A percentile compares a stretch with the other conserved stretches of the same genome.
These are phyloP conservation scores for Meleagris gallopavo DNA, from an alignment of 2,113 vertebrate genomes.

Conservation along the genomic window DNA sequence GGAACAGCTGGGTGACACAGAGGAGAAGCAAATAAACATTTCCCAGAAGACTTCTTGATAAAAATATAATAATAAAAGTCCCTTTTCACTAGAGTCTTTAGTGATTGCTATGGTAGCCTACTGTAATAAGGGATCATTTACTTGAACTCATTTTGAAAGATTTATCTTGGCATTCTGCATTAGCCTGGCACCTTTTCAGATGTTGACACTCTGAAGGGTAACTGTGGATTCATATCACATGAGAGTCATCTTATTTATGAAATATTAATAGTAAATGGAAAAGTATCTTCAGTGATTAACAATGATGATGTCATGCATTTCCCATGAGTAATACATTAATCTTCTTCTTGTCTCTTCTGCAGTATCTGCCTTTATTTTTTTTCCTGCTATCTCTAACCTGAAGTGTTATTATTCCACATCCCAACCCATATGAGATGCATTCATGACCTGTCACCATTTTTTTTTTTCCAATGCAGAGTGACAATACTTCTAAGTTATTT, in stretches of 20 bases:
- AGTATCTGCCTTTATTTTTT: background rate
- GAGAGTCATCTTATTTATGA: background rate
- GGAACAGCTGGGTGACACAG: constrained; percentile 78
- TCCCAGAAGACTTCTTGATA: constrained; percentile 67
- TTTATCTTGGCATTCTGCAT: background rate
- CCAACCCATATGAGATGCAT: background rate
- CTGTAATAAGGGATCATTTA: background rate
- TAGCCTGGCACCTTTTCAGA: background rate
- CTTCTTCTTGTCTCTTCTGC: background rate
- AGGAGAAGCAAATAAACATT: constrained; percentile 73
- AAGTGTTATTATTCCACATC: background rate
- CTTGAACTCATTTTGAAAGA: background rate
- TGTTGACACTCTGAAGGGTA: background rate
- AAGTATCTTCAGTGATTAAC: background rate
- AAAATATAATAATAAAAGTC: constrained; percentile 35
- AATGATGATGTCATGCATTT: background rate
- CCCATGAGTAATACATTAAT: background rate
- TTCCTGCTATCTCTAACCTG: background rate
- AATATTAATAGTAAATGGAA: background rate
- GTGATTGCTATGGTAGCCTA: background rate
- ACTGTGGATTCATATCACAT: background rate
- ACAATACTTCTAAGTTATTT: background rate
- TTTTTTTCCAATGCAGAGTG: background rate
- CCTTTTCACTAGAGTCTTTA: background rate
- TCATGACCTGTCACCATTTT: background rate